Conservation (phyloP, 2,888 invertebrate genomes). For the Drosophila neotestacea region DNA sequence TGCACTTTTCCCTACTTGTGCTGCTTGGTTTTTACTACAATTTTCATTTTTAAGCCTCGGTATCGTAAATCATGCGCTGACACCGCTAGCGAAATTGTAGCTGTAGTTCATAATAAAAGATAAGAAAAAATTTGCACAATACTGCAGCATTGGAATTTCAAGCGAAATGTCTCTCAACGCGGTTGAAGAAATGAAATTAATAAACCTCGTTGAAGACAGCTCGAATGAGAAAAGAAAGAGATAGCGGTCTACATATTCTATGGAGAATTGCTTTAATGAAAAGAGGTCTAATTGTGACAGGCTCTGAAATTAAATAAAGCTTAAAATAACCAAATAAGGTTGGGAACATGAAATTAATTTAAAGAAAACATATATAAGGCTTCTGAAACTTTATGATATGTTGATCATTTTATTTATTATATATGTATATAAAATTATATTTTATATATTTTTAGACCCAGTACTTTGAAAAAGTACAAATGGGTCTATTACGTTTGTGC, state of each 20-base stretch:
- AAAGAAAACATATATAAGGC: not conserved
- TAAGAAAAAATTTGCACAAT: constrained; percentile 46
- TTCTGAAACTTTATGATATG: too few species aligned
- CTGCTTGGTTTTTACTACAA: constrained; percentile 64
- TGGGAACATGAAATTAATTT: too few species aligned
- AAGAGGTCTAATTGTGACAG: constrained; percentile 11
- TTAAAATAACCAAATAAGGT: too few species aligned
- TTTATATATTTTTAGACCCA: too few species aligned
- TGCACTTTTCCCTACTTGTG: constrained; percentile 9
- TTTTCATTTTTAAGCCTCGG: constrained; percentile 71
- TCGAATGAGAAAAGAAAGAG: constrained; percentile 1
- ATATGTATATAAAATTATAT: too few species aligned
- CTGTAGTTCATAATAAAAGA: constrained; percentile 76
- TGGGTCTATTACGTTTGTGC: too few species aligned
- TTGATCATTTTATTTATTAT: too few species aligned
- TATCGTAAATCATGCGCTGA: constrained; percentile 78
- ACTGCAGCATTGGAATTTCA: constrained; percentile 52
- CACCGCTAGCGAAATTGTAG: constrained; percentile 72
- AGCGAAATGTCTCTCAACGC: constrained; percentile 42
- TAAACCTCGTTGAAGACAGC: constrained; percentile 54
- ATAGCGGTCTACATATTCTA: too few species aligned
- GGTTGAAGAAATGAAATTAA: constrained; percentile 61
- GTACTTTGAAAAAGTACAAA: too few species aligned
- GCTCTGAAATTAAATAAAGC: not conserved
- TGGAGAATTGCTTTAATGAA: too few species aligned